Evolutionary conservation across 2,797 vertebrate genomes (phyloP), one percentile per base, ranked within the genome.

Genomic region (Leptoclinus maculatus): DNA sequence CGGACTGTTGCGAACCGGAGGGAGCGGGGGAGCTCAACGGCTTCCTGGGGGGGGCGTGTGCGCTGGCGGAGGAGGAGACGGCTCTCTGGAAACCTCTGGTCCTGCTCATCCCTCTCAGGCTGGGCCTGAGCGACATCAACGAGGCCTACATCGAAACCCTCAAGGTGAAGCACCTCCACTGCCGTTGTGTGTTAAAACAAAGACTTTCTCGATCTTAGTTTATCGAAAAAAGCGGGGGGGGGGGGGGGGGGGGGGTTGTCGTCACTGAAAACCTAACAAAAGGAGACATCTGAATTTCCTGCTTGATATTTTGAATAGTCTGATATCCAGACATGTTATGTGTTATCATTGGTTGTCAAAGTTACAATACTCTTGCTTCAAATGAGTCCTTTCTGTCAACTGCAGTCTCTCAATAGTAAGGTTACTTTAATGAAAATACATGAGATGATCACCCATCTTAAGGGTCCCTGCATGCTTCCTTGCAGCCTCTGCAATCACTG

Each of bases 91-190:
- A 95, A 76, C 98, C 98, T 1, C 92, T 99, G 84, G 97, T 99
- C 67, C 95, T 99, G 78, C 97, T 99, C 88, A 99, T 99, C 82
- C 98, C 98, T 2, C 96, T 99, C 62, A 96, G 98, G 76, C 96
- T 99, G 53, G 98, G 98, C 64, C 96, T 99, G 83, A 99, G 96
- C 0, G 98, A 99, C 54, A 99, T 99, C 88, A 99, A 99, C 2
- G 97, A 97, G 91, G 98, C 98, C 77, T 99, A 99, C 34, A 97
- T 98, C 63, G 97, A 98, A 94, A 99, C 98, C 0, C 94, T 99
- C 57, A 99, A 99, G 97, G 98, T 99, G 71, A 87, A 66, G 57
- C 5, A 16, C 59, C 27, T 3, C 23, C 21, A 8, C 7, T n/a
- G 19, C 45, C 17, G 19, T 6, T 21, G 45, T 19, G 0, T 27